These are phyloP conservation scores for Nymphalis c-album DNA, from an alignment of 2,888 invertebrate species.

Conservation along the genomic window DNA sequence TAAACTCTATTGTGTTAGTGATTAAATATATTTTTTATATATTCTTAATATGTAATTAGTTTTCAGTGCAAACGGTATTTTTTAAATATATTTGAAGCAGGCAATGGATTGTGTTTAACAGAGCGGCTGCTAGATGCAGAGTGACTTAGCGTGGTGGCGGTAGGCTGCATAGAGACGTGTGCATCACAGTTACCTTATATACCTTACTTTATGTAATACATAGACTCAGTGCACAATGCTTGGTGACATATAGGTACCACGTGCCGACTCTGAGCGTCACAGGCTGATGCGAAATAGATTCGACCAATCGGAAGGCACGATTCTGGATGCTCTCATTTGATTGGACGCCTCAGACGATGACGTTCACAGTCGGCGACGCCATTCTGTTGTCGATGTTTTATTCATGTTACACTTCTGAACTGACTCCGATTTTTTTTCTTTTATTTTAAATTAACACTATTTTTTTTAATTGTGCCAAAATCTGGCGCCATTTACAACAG, in stretches of 20 bases:
- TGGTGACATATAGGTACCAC: constrained; percentile 43
- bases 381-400: constrained; percentile 63
- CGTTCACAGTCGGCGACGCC: constrained; percentile 43
- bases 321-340: constrained; percentile 16
- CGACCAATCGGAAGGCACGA: constrained; percentile 15
- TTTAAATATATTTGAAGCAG: constrained; percentile 33
- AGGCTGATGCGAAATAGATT: neutral
- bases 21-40: constrained; percentile 10
- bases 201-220: constrained; percentile 46
- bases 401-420: constrained; percentile 63
- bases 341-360: constrained; percentile 16
- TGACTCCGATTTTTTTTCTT: constrained; percentile 48
- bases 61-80: constrained; percentile 35
- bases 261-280: constrained; percentile 33
- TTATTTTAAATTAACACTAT: constrained; percentile 49
- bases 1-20: constrained; percentile 10
- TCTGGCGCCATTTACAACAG: constrained; percentile 37
- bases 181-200: constrained; percentile 48
- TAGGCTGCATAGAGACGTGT: constrained; percentile 55
- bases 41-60: constrained; percentile 20
- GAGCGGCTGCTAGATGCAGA: constrained; percentile 48
- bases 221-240: constrained; percentile 52
- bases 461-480: constrained; percentile 43
- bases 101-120: constrained; percentile 40
- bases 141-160: constrained; percentile 57